Percentiles rank a stretch among this genome's conserved stretches.
Conservation (phyloP, 1,140 invertebrate species). For the Chlorops oryzae region DNA sequence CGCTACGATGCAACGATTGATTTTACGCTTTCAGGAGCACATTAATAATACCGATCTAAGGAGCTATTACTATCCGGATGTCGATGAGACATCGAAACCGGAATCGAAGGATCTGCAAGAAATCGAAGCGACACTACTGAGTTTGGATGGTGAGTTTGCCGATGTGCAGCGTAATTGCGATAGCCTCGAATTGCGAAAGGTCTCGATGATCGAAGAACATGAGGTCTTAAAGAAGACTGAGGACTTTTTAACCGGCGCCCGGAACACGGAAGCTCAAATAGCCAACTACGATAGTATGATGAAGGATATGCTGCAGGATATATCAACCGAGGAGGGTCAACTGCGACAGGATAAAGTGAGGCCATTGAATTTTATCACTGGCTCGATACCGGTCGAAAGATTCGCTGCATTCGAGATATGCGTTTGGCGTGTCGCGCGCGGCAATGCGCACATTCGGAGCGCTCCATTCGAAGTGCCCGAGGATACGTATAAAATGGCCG, state of each 20-base stretch:
- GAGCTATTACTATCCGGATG: constrained; percentile 78
- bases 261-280: constrained; percentile 53
- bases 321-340: too few relatives aligned
- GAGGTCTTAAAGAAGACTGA: constrained; percentile 21
- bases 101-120: constrained; percentile 90
- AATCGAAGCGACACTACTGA: constrained; percentile 81
- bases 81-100: constrained; percentile 66
- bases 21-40: constrained; percentile 89
- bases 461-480: constrained; percentile 10
- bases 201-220: constrained; percentile 21
- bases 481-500: background rate
- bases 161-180: constrained; percentile 94
- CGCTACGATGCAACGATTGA: constrained; percentile 86
- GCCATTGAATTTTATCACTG: constrained; percentile 54
- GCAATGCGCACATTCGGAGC: constrained; percentile 26
- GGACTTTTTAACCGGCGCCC: constrained; percentile 56
- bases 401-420: constrained; percentile 49
- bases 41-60: constrained; percentile 91
- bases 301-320: constrained; percentile 57
- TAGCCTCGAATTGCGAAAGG: constrained; percentile 61
- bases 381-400: constrained; percentile 82
- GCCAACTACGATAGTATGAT: constrained; percentile 78
- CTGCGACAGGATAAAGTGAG: background rate
- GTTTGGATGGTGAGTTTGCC: constrained; percentile 77
- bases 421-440: constrained; percentile 25